These are phyloP conservation scores for Eupsilia transversa DNA, from an alignment of 2,888 invertebrate genomes.

Conservation along the genomic window DNA sequence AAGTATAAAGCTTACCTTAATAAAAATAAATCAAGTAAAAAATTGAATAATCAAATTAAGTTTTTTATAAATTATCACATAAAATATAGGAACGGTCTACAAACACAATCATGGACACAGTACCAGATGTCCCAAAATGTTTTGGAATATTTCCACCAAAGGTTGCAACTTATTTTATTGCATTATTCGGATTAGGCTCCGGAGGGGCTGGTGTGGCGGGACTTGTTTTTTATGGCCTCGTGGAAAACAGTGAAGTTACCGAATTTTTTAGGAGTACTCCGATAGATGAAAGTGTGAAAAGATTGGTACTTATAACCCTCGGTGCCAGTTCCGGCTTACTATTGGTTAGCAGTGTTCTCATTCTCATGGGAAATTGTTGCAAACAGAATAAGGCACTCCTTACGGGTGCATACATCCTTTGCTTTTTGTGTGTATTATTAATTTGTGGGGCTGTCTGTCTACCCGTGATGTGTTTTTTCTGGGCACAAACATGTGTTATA, in stretches of 20 bases:
- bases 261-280: slow-evolving; percentile 40
- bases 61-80: slow-evolving; percentile 2
- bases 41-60: neutral
- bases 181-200: slow-evolving; percentile 68
- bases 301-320: slow-evolving; percentile 63
- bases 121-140: slow-evolving; percentile 71
- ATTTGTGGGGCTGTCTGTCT: slow-evolving; percentile 55
- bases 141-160: slow-evolving; percentile 71
- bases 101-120: slow-evolving; percentile 63
- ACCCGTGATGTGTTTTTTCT: slow-evolving; percentile 74
- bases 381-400: slow-evolving; percentile 24
- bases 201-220: slow-evolving; percentile 71
- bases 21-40: neutral
- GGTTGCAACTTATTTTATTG: slow-evolving; percentile 73
- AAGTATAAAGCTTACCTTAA: neutral
- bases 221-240: slow-evolving; percentile 72
- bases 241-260: slow-evolving; percentile 68
- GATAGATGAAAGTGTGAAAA: slow-evolving; percentile 67
- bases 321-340: slow-evolving; percentile 70
- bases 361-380: slow-evolving; percentile 68
- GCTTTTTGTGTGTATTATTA: slow-evolving; percentile 66
- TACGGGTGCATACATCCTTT: slow-evolving; percentile 58
- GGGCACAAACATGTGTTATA: slow-evolving; percentile 66
- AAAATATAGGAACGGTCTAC: neutral
- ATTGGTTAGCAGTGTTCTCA: slow-evolving; percentile 60